These are phyloP conservation scores for Adelosebastes latens DNA, from an alignment of 2,797 vertebrate genomes.

Conservation along the genomic window DNA sequence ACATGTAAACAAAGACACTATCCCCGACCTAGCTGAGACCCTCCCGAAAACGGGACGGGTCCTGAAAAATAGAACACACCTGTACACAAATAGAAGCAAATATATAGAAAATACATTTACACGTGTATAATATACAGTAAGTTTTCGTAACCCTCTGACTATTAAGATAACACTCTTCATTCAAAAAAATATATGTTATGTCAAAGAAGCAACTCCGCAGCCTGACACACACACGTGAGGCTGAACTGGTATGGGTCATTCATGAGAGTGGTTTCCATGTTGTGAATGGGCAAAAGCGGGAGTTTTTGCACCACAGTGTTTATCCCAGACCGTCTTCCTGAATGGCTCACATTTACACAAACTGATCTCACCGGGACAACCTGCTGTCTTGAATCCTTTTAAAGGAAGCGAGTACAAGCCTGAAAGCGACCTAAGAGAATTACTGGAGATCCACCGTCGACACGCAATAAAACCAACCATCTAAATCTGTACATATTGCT, in stretches of 20 bases:
- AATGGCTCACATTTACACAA: conserved; percentile 51
- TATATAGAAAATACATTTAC: conserved; percentile 80
- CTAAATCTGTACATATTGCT: conserved; percentile 77
- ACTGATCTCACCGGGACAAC: conserved; percentile 35
- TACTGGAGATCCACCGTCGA: conserved; percentile 13
- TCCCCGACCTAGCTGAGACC: conserved; percentile 76
- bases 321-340: conserved; percentile 41
- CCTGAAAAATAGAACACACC: conserved; percentile 84
- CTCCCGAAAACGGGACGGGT: conserved; percentile 68
- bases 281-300: conserved; percentile 61
- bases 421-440: conserved; percentile 21
- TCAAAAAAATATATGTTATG: conserved; percentile 83
- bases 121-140: conserved; percentile 84
- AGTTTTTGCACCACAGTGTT: conserved; percentile 77
- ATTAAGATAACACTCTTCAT: conserved; percentile 75
- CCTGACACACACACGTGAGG: conserved; percentile 58
- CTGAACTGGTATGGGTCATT: conserved; percentile 70
- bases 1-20: conserved; percentile 87
- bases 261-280: conserved; percentile 64
- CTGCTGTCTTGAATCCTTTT: conserved; percentile 23
- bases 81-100: conserved; percentile 78
- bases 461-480: conserved; percentile 29
- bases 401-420: conserved; percentile 21
- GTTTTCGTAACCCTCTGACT: conserved; percentile 75
- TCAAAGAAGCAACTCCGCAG: conserved; percentile 70